Percentiles rank a stretch among this genome's conserved stretches.
phyloP scores from a whole-genome alignment of 1,140 invertebrate species.

The Micrasema minimum region DNA sequence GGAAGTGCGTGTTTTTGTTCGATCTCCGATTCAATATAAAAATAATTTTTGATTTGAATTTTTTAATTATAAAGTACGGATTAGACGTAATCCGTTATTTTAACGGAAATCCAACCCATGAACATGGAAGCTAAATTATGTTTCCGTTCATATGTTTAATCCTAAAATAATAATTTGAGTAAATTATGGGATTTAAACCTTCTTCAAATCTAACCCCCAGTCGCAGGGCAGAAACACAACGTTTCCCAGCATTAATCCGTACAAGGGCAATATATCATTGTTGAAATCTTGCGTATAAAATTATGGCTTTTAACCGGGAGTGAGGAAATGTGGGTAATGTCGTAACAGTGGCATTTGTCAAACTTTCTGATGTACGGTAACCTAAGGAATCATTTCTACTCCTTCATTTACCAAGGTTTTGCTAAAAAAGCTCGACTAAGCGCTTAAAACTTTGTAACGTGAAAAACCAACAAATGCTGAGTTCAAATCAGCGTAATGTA shows the following conservation, averaged over 20 bases:
- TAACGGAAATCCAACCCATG: no score
- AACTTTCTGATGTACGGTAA: slow-evolving; percentile 3
- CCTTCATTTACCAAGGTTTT: not conserved
- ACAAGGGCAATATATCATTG: slow-evolving; percentile 26
- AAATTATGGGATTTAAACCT: no score
- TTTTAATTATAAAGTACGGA: no score
- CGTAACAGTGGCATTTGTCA: slow-evolving; percentile 4
- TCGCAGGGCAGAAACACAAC: slow-evolving; percentile 12
- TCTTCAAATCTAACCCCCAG: not conserved
- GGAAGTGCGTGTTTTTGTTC: no score
- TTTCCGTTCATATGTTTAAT: no score
- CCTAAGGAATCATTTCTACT: not conserved
- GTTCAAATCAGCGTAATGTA: not conserved
- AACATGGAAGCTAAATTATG: no score
- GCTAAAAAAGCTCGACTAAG: not conserved
- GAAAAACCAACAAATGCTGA: not conserved
- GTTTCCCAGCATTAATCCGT: slow-evolving; percentile 9
- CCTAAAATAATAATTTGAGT: no score
- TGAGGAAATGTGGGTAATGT: slow-evolving; percentile 6
- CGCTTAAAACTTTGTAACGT: not conserved
- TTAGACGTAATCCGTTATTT: no score
- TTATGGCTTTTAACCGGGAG: slow-evolving; percentile 16
- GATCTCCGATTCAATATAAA: no score
- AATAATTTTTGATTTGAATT: no score
- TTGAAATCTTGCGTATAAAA: slow-evolving; percentile 20